A percentile compares a stretch with the other conserved stretches of the same genome.
These are phyloP conservation scores for Pomacea canaliculata DNA, from an alignment of 2,888 invertebrate genomes.

Conservation along the genomic window DNA sequence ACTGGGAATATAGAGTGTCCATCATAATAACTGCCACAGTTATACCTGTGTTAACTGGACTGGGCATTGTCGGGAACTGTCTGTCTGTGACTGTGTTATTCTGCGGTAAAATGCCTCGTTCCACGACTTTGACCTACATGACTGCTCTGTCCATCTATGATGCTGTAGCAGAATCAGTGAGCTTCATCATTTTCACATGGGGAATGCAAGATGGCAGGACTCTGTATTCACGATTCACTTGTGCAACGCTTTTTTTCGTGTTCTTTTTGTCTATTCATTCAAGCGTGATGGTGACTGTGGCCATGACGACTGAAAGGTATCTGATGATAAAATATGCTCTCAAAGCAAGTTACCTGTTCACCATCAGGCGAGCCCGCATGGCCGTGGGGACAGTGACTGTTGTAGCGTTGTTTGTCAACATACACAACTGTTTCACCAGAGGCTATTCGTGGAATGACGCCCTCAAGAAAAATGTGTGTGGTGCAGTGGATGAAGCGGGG, in stretches of 20 bases:
- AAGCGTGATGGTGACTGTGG: conserved; percentile 25
- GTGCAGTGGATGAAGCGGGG: too few relatives aligned
- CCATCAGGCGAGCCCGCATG: conserved; percentile 9
- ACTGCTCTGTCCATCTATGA: conserved; percentile 25
- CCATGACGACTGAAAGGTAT: conserved; percentile 34
- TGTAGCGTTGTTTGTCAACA: too few relatives aligned
- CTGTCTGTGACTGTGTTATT: too few relatives aligned
- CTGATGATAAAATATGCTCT: conserved; percentile 29
- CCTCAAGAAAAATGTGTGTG: too few relatives aligned
- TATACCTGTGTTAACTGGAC: too few relatives aligned
- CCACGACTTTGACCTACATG: conserved; percentile 32
- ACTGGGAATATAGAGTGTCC: too few relatives aligned
- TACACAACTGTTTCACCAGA: too few relatives aligned
- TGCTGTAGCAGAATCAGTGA: conserved; percentile 27
- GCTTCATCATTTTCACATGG: conserved; percentile 22
- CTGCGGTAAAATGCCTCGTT: neutral
- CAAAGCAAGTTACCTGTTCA: conserved; percentile 16
- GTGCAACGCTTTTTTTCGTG: conserved; percentile 25
- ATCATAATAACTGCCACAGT: too few relatives aligned
- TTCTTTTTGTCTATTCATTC: conserved; percentile 29
- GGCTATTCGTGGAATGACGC: too few relatives aligned
- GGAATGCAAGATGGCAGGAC: too few relatives aligned
- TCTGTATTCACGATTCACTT: neutral
- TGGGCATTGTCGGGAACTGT: too few relatives aligned
- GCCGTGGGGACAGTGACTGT: too few relatives aligned